phyloP scores from a whole-genome alignment of 2,113 vertebrate genomes.

The Ochotona curzoniae region DNA sequence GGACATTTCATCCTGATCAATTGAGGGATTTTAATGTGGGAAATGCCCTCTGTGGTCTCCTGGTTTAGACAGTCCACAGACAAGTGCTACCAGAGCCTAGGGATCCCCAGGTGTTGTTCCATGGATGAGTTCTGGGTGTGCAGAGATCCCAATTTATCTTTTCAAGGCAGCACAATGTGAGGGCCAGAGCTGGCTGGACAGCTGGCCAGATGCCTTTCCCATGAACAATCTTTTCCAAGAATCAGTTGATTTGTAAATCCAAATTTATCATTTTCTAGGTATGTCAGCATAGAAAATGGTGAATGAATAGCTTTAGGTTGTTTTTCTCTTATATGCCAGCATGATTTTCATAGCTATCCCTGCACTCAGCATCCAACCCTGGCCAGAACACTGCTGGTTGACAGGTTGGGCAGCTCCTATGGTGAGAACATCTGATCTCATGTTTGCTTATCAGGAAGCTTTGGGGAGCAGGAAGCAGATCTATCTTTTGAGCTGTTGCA shows the following conservation, averaged over 20 bases:
- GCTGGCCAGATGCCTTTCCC: too few species aligned
- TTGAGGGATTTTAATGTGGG: neutral
- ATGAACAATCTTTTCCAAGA: neutral
- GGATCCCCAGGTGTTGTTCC: neutral
- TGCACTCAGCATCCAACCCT: neutral
- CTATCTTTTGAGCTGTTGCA: neutral
- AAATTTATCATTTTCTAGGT: neutral
- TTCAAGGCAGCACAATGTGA: neutral
- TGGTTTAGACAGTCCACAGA: neutral
- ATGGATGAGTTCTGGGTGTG: neutral
- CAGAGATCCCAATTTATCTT: neutral
- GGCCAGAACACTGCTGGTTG: neutral
- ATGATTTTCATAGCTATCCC: neutral
- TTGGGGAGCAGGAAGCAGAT: neutral
- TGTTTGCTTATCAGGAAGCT: neutral
- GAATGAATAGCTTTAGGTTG: neutral
- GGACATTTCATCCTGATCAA: neutral
- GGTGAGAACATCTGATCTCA: neutral
- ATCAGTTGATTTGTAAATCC: neutral
- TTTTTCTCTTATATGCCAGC: neutral
- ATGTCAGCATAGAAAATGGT: neutral
- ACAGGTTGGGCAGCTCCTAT: neutral
- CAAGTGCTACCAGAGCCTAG: too few species aligned
- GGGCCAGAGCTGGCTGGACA: neutral
- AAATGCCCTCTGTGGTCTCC: neutral